A percentile compares a stretch with the other conserved stretches of the same genome.
phyloP scores from a whole-genome alignment of 37 sponge, comb jelly and placozoan genomes.

The Halichondria panicea region DNA sequence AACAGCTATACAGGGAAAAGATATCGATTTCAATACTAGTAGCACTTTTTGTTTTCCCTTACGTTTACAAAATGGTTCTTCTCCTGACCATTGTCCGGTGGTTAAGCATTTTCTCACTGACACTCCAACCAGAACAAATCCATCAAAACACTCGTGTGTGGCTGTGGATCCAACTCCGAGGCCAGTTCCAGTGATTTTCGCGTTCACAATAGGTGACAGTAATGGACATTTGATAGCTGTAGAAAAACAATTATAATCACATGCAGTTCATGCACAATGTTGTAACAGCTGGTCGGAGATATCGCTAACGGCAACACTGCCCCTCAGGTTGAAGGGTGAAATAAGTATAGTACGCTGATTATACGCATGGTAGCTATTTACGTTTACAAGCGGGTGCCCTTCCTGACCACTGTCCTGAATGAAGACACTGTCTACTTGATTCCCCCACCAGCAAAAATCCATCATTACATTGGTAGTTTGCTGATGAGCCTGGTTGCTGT shows the following conservation, averaged over 20 bases:
- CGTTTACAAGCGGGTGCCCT: slow-evolving; percentile 43
- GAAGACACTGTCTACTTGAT: slow-evolving; percentile 19
- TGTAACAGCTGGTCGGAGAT: background rate
- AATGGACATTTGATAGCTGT: slow-evolving; percentile 16
- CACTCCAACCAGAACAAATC: slow-evolving; percentile 3
- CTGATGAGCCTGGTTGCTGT: slow-evolving; percentile 2
- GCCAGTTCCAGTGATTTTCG: background rate
- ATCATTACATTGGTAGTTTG: slow-evolving; percentile 3
- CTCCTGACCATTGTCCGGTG: slow-evolving; percentile 26
- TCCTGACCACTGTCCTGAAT: slow-evolving; percentile 49
- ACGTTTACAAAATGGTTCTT: slow-evolving; percentile 24
- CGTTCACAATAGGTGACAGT: background rate
- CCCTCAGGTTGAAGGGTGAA: slow-evolving; percentile 1
- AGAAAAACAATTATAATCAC: background rate
- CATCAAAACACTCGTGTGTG: slow-evolving; percentile 5
- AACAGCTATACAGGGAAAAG: slow-evolving; percentile 6
- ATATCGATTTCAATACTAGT: background rate
- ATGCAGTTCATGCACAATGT: background rate
- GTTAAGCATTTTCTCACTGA: background rate
- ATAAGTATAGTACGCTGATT: no score
- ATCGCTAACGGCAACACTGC: background rate
- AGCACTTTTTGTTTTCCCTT: background rate
- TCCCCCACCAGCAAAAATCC: slow-evolving; percentile 14
- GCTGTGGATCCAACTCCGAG: slow-evolving; percentile 10
- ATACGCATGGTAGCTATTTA: background rate